A percentile compares a stretch with the other conserved stretches of the same genome.
These are phyloP conservation scores for Ditylenchus weischeri DNA, from an alignment of 2,888 invertebrate genomes.

Conservation along the genomic window DNA sequence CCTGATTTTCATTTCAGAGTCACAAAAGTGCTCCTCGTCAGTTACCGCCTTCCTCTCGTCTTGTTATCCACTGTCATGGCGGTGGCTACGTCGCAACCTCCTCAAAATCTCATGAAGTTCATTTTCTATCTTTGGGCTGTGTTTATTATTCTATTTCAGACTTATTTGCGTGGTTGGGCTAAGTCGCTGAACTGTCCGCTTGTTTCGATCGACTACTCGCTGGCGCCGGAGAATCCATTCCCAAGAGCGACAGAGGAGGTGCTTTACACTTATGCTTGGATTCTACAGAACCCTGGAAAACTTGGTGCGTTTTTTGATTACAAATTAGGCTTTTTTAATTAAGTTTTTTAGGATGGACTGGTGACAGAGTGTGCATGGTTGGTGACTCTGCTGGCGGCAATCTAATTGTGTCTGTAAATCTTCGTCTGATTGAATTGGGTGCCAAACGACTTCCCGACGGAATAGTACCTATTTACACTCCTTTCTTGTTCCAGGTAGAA, in stretches of 20 bases:
- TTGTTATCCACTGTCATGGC: constrained; percentile 92
- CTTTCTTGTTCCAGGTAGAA: constrained; percentile 72
- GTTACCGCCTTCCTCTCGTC: constrained; percentile 64
- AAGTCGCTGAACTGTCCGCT: constrained; percentile 79
- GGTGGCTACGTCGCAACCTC: constrained; percentile 97
- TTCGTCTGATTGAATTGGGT: constrained; percentile 75
- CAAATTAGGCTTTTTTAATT: too few relatives aligned
- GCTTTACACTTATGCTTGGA: constrained; percentile 90
- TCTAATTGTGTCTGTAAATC: constrained; percentile 74
- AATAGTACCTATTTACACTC: constrained; percentile 80
- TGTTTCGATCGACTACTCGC: constrained; percentile 88
- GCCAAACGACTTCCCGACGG: constrained; percentile 77
- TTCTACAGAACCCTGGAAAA: constrained; percentile 73
- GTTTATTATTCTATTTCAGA: constrained; percentile 35
- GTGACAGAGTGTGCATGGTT: constrained; percentile 63
- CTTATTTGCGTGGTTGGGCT: constrained; percentile 89
- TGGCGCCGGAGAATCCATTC: constrained; percentile 90
- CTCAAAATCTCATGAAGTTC: constrained; percentile 83
- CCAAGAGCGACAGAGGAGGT: constrained; percentile 91
- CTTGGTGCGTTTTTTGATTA: constrained; percentile 61
- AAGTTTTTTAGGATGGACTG: constrained; percentile 61
- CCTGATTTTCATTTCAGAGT: constrained; percentile 17
- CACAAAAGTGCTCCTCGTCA: constrained; percentile 24
- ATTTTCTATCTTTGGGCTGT: too few relatives aligned
- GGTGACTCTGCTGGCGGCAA: constrained; percentile 98